A percentile compares a stretch with the other conserved stretches of the same genome.
phyloP scores from a whole-genome alignment of 2,113 vertebrate species.

The Pavo muticus region DNA sequence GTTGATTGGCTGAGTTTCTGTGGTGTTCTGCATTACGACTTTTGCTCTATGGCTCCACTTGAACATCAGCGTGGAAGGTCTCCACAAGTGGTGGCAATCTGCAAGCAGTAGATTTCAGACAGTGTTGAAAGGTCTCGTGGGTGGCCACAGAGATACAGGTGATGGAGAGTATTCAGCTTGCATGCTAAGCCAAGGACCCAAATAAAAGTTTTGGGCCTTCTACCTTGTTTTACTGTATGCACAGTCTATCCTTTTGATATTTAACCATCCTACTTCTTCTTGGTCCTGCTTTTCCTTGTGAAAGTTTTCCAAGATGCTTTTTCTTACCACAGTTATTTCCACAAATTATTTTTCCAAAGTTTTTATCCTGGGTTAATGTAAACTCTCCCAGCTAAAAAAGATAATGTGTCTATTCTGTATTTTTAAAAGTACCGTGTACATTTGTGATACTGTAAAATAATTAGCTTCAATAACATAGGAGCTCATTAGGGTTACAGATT shows the following conservation, averaged over 20 bases:
- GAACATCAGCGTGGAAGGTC: background rate
- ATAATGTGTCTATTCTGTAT: background rate
- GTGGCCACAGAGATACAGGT: background rate
- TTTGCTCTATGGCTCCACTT: background rate
- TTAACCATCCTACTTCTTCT: background rate
- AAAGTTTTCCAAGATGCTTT: background rate
- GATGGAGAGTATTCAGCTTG: background rate
- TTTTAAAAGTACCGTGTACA: background rate
- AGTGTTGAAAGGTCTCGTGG: background rate
- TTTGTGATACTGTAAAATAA: slow-evolving; percentile 10
- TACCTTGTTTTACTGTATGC: background rate
- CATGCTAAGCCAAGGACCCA: background rate
- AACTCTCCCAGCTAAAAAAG: background rate
- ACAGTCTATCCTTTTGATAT: background rate
- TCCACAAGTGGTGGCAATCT: background rate
- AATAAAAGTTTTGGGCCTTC: background rate
- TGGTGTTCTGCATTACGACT: background rate
- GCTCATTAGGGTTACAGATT: background rate
- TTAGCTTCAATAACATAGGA: background rate
- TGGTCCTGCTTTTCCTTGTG: background rate
- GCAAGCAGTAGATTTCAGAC: background rate
- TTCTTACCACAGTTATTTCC: background rate
- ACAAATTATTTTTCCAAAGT: background rate
- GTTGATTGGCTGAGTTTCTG: background rate
- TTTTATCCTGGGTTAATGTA: background rate